phyloP scores from a whole-genome alignment of 2,888 invertebrate genomes.

The Pheosia gnoma region DNA sequence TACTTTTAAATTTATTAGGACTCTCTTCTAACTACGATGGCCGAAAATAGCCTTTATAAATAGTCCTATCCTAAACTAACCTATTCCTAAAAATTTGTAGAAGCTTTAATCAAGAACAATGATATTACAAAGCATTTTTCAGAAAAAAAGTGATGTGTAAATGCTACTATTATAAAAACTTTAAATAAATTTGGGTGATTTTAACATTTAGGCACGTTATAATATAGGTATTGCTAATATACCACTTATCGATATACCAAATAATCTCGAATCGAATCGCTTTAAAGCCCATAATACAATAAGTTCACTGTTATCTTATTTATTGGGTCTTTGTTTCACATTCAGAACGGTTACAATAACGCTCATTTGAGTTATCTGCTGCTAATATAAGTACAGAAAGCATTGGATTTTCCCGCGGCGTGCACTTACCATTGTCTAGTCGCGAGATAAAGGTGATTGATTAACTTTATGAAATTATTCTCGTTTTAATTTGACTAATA shows the following conservation, averaged over 20 bases:
- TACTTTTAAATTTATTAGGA: too few species aligned
- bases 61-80: too few species aligned
- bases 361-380: constrained; percentile 23
- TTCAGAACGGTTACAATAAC: constrained; percentile 53
- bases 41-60: too few species aligned
- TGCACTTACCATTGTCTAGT: constrained; percentile 40
- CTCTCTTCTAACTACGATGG: too few species aligned
- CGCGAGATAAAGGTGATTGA: constrained; percentile 48
- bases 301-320: constrained; percentile 43
- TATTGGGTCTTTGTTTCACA: constrained; percentile 50
- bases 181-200: too few species aligned
- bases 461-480: constrained; percentile 26
- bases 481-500: background rate
- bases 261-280: constrained; percentile 44
- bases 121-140: too few species aligned
- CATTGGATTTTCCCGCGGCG: constrained; percentile 43
- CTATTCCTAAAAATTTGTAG: too few species aligned
- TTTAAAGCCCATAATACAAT: constrained; percentile 45
- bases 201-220: too few species aligned
- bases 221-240: background rate
- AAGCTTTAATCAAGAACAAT: too few species aligned
- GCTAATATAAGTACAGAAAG: constrained; percentile 28
- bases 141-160: too few species aligned
- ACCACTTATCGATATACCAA: constrained; percentile 22
- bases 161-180: too few species aligned